These are phyloP conservation scores for Ylistrum balloti DNA, from an alignment of 1,140 invertebrate genomes.

Conservation along the genomic window DNA sequence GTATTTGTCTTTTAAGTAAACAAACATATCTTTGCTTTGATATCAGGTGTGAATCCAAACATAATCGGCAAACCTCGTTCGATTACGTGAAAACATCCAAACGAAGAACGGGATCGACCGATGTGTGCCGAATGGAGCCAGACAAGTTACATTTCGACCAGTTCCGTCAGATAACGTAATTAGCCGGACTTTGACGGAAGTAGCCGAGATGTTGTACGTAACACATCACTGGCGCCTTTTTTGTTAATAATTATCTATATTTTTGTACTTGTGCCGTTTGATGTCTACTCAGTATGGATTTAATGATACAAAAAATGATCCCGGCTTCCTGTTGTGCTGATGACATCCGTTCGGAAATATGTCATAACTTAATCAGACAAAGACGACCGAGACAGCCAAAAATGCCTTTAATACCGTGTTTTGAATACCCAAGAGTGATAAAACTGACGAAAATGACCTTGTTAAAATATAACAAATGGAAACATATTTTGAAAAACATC, in stretches of 20 bases:
- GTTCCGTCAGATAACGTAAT: not conserved
- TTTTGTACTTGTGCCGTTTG: not conserved
- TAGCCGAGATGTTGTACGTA: not conserved
- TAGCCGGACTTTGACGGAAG: not conserved
- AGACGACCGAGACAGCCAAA: not conserved
- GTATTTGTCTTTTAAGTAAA: too few species aligned
- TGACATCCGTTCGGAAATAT: not conserved
- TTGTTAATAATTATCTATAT: not conserved
- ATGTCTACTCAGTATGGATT: not conserved
- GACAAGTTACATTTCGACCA: not conserved
- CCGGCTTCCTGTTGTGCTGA: not conserved
- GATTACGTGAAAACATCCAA: too few species aligned
- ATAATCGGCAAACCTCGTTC: too few species aligned
- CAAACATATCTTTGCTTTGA: too few species aligned
- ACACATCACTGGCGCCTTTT: not conserved
- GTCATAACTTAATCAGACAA: not conserved
- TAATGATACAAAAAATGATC: not conserved
- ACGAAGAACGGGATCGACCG: too few species aligned
- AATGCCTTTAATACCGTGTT: not conserved
- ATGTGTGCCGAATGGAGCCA: too few species aligned
- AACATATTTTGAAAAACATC: too few species aligned
- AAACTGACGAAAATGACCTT: not conserved
- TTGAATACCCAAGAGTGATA: too few species aligned
- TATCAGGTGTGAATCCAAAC: too few species aligned
- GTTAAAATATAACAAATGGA: not conserved